Percentiles rank a stretch among this genome's conserved stretches.
Evolutionary conservation across 2,888 invertebrate genomes (phyloP).

Genomic region (Hedya salicella): DNA sequence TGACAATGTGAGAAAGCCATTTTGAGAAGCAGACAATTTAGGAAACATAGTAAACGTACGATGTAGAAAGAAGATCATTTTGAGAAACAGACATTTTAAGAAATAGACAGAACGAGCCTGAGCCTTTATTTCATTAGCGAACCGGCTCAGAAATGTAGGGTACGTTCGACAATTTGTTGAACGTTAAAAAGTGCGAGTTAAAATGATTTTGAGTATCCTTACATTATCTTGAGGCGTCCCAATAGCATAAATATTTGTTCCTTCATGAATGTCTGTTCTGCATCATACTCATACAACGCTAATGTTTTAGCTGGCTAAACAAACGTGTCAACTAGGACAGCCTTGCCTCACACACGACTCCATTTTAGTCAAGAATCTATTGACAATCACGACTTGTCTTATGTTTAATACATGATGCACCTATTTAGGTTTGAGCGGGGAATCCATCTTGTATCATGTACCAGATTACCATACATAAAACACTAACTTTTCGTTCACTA

Average conservation of each 20-base stretch:
- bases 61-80: no score
- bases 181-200: no score
- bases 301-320: constrained; percentile 12
- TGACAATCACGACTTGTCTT: constrained; percentile 17
- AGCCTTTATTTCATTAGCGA: no score
- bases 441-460: constrained; percentile 15
- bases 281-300: constrained; percentile 2
- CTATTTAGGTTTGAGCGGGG: constrained; percentile 22
- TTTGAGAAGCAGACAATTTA: no score
- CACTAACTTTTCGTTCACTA: neutral
- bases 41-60: no score
- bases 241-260: neutral
- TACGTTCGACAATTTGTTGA: no score
- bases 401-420: constrained; percentile 41
- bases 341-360: constrained; percentile 22
- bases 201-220: no score
- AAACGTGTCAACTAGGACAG: constrained; percentile 26
- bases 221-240: no score
- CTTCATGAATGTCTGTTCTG: neutral
- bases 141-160: no score
- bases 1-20: no score
- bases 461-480: constrained; percentile 8
- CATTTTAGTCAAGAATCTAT: constrained; percentile 27
- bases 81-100: no score
- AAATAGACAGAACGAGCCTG: no score